Evolutionary conservation across 2,797 vertebrate species (phyloP).

Genomic region (Danio jaintianensis): DNA sequence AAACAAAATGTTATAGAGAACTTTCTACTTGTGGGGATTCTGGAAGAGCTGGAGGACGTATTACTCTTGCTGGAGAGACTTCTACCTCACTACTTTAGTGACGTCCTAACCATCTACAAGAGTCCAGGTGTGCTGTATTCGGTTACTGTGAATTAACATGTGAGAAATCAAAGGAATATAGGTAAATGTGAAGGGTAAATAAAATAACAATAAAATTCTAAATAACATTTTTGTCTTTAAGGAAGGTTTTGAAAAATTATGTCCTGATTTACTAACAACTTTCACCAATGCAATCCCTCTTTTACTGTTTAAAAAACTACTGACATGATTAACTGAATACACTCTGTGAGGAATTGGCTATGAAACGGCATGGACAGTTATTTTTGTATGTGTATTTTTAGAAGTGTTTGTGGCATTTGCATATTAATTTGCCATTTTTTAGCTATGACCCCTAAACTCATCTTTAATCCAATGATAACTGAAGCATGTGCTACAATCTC

Average conservation of each 20-base stretch:
- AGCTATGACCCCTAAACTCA: not conserved
- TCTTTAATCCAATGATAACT: not conserved
- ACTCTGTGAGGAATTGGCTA: too few species aligned
- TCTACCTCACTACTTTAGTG: conserved; percentile 98
- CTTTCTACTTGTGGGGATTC: conserved; percentile 95
- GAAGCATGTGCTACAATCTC: not conserved
- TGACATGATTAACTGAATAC: too few species aligned
- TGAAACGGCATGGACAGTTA: too few species aligned
- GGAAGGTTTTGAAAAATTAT: too few species aligned
- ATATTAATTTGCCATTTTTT: too few species aligned
- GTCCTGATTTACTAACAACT: too few species aligned
- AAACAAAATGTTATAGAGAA: conserved; percentile 96
- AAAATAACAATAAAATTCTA: too few species aligned
- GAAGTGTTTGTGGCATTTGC: too few species aligned
- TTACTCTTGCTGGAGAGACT: conserved; percentile 96
- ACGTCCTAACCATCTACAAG: conserved; percentile 95
- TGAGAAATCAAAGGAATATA: not conserved
- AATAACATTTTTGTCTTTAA: too few species aligned
- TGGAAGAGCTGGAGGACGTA: conserved; percentile 98
- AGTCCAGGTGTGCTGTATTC: conserved; percentile 85
- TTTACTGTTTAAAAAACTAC: too few species aligned
- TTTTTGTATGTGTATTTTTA: too few species aligned
- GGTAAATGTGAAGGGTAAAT: not conserved
- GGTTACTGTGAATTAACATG: not conserved
- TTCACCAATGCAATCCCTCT: too few species aligned